A percentile compares a stretch with the other conserved stretches of the same genome.
Conservation (phyloP, 2,113 vertebrate species). For the Hippocampus zosterae region DNA sequence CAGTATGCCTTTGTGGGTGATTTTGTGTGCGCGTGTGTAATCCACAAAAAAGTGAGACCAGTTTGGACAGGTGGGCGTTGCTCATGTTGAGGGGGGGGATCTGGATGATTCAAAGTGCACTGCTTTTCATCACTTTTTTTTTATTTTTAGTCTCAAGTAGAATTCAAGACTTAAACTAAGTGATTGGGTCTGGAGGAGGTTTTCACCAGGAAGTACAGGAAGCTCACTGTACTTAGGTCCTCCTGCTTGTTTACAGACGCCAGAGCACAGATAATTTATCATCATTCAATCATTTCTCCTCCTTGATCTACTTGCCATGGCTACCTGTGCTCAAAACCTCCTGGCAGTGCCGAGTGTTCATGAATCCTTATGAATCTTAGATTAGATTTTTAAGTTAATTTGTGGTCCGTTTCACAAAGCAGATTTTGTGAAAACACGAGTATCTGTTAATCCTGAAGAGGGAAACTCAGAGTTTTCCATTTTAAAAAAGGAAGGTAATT, state of each 20-base stretch:
- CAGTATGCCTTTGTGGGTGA: slow-evolving; percentile 2
- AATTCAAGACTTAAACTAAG: slow-evolving; percentile 50
- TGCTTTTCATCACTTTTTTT: slow-evolving; percentile 39
- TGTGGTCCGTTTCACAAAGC: background rate
- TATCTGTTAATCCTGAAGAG: too few relatives aligned
- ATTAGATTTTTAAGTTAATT: background rate
- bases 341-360: background rate
- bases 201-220: slow-evolving; percentile 16
- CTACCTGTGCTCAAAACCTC: slow-evolving; percentile 20
- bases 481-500: too few relatives aligned
- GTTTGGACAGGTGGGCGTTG: slow-evolving; percentile 22
- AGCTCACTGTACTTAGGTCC: slow-evolving; percentile 39
- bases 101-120: slow-evolving; percentile 42
- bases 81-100: slow-evolving; percentile 25
- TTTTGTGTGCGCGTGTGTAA: background rate
- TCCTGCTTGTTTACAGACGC: slow-evolving; percentile 52
- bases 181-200: slow-evolving; percentile 42
- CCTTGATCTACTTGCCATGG: slow-evolving; percentile 24
- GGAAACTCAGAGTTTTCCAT: too few relatives aligned
- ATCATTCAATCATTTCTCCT: too few relatives aligned
- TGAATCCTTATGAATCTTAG: background rate
- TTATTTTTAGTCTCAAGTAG: slow-evolving; percentile 41
- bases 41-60: slow-evolving; percentile 14
- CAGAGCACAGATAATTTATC: slow-evolving; percentile 51
- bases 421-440: too few relatives aligned